Evolutionary conservation across 2,888 invertebrate genomes (phyloP).

Genomic region (Alentia gelatinosa): DNA sequence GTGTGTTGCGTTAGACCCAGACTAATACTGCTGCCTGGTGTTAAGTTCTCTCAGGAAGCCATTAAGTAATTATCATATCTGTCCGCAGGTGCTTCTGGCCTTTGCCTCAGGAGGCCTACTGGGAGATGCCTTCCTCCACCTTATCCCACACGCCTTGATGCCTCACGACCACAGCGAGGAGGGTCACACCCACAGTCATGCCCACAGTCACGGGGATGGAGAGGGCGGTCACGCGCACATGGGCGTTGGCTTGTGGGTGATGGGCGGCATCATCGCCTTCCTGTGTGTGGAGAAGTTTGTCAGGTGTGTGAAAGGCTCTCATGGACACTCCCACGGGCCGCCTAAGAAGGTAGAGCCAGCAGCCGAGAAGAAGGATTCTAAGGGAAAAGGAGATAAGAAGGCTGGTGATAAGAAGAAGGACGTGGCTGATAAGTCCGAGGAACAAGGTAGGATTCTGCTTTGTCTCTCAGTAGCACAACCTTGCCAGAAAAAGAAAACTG

Average conservation of each 20-base stretch:
- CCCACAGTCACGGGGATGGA: conserved; percentile 83
- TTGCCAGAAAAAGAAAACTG: no score
- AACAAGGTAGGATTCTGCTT: no score
- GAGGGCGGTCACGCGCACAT: conserved; percentile 85
- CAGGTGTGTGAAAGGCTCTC: conserved; percentile 88
- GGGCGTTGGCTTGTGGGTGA: conserved; percentile 95
- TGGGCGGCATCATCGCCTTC: conserved; percentile 95
- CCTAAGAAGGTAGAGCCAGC: conserved; percentile 41
- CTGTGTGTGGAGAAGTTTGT: conserved; percentile 92
- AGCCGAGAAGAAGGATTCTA: conserved; percentile 55
- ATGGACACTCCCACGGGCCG: conserved; percentile 85
- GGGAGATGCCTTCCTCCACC: conserved; percentile 98
- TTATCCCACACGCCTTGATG: conserved; percentile 96
- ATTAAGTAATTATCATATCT: neutral
- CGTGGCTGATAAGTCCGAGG: conserved; percentile 43
- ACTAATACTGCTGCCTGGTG: no score
- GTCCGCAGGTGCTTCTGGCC: conserved; percentile 86
- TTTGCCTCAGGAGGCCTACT: conserved; percentile 87
- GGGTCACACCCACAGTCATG: conserved; percentile 76
- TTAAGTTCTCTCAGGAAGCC: no score
- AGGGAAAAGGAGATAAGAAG: conserved; percentile 62
- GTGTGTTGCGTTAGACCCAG: no score
- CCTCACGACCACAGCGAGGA: conserved; percentile 78
- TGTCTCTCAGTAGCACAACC: no score
- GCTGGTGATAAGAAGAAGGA: conserved; percentile 59